phyloP scores from a whole-genome alignment of 2,113 vertebrate species.

The Festucalex cinctus region DNA sequence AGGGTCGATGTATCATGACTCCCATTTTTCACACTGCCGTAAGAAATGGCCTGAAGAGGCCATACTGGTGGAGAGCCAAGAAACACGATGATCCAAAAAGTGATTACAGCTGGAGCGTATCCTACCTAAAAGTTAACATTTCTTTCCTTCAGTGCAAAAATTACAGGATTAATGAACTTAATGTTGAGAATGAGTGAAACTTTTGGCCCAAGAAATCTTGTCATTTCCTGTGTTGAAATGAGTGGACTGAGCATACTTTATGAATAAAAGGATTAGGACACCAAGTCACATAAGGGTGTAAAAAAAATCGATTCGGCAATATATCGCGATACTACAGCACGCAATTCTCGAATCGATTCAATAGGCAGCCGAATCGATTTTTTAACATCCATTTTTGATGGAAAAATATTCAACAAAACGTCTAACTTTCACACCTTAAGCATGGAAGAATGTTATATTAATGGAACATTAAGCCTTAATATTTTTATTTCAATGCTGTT shows the following conservation, averaged over 20 bases:
- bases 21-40: constrained; percentile 4
- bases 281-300: too few species aligned
- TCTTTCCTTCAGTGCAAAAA: constrained; percentile 13
- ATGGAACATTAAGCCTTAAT: too few species aligned
- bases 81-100: constrained; percentile 21
- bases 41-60: constrained; percentile 24
- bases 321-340: too few species aligned
- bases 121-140: constrained; percentile 21
- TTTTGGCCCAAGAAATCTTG: constrained; percentile 25
- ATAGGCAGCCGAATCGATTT: too few species aligned
- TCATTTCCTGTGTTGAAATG: constrained; percentile 9
- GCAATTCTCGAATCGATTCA: too few species aligned
- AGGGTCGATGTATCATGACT: constrained; percentile 14
- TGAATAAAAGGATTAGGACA: neutral
- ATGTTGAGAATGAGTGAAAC: constrained; percentile 9
- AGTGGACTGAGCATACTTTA: neutral
- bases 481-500: too few species aligned
- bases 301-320: too few species aligned
- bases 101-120: constrained; percentile 7
- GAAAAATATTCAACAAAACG: too few species aligned
- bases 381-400: too few species aligned
- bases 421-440: too few species aligned
- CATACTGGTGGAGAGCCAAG: constrained; percentile 10
- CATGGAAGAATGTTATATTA: too few species aligned
- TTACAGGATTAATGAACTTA: constrained; percentile 31